phyloP scores from a whole-genome alignment of 2,797 vertebrate species.

The Spizella passerina region DNA sequence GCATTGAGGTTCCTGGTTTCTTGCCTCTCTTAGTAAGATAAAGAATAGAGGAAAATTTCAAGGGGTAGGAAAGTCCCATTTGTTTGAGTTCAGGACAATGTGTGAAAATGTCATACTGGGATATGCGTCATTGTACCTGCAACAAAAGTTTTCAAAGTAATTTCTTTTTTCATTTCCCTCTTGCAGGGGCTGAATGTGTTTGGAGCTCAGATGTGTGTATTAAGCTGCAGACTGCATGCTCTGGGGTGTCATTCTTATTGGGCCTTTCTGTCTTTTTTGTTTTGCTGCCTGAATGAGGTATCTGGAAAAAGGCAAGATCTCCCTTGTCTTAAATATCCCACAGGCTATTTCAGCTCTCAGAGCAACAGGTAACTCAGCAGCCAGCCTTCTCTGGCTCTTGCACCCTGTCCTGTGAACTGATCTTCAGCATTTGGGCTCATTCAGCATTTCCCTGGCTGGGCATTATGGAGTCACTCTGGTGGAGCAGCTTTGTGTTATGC shows the following conservation, averaged over 20 bases:
- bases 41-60: not conserved
- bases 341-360: constrained; percentile 77
- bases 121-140: not conserved
- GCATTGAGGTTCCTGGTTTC: not conserved
- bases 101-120: not conserved
- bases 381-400: constrained; percentile 47
- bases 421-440: constrained; percentile 68
- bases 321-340: constrained; percentile 76
- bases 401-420: constrained; percentile 26
- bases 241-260: constrained; percentile 73
- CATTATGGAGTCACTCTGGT: constrained; percentile 13
- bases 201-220: constrained; percentile 75
- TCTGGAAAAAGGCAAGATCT: constrained; percentile 80
- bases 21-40: not conserved
- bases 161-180: constrained; percentile 75
- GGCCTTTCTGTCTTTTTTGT: constrained; percentile 80
- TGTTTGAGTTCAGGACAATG: not conserved
- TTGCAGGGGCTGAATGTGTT: constrained; percentile 77
- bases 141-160: constrained; percentile 59
- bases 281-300: constrained; percentile 81
- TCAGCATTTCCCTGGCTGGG: constrained; percentile 74
- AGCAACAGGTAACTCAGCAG: constrained; percentile 78
- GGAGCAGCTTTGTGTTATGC: constrained; percentile 72
- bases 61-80: not conserved
- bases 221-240: constrained; percentile 69